Evolutionary conservation across 1,140 invertebrate species (phyloP).

Genomic region (Pissodes strobi): DNA sequence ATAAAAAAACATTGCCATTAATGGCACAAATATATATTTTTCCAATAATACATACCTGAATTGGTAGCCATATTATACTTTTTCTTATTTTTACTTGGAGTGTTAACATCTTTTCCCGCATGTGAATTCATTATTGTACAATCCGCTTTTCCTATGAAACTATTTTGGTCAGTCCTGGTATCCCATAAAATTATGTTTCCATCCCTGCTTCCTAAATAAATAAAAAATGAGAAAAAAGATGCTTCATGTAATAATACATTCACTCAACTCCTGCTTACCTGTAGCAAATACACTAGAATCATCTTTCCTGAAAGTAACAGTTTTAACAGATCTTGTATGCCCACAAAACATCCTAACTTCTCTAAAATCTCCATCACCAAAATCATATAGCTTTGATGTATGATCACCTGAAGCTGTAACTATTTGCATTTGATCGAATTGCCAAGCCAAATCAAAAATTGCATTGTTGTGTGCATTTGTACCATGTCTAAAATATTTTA

Average conservation of each 20-base stretch:
- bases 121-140: slow-evolving; percentile 53
- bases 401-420: slow-evolving; percentile 87
- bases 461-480: slow-evolving; percentile 81
- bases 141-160: slow-evolving; percentile 47
- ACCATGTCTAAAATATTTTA: slow-evolving; percentile 44
- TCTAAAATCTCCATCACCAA: slow-evolving; percentile 61
- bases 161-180: slow-evolving; percentile 60
- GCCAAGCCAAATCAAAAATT: slow-evolving; percentile 87
- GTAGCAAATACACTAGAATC: slow-evolving; percentile 80
- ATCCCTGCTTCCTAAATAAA: slow-evolving; percentile 71
- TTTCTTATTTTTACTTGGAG: slow-evolving; percentile 40
- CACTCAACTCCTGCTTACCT: slow-evolving; percentile 53
- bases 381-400: slow-evolving; percentile 75
- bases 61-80: slow-evolving; percentile 21
- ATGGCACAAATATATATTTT: too few relatives aligned
- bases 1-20: too few relatives aligned
- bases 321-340: slow-evolving; percentile 80
- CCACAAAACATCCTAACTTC: slow-evolving; percentile 66
- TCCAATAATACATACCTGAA: slow-evolving; percentile 6
- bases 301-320: slow-evolving; percentile 69
- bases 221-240: too few relatives aligned
- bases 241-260: too few relatives aligned
- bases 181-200: slow-evolving; percentile 86
- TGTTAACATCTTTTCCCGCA: slow-evolving; percentile 31
- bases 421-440: slow-evolving; percentile 72